Percentiles rank a stretch among this genome's conserved stretches.
Conservation (phyloP, 2,797 vertebrate species). For the Sphenodon punctatus region DNA sequence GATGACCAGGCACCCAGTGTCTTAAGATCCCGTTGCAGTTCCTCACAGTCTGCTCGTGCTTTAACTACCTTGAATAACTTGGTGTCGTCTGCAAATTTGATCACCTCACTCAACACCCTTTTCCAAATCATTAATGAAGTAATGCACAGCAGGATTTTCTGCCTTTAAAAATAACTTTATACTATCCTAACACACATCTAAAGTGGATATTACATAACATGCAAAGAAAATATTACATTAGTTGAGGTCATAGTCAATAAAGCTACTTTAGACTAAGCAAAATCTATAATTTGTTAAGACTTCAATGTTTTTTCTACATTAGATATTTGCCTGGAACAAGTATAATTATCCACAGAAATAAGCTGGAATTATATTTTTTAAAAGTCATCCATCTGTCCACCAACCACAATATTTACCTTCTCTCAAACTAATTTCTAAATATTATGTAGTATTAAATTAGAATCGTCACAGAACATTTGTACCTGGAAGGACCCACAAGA, state of each 20-base stretch:
- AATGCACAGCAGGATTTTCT: not conserved
- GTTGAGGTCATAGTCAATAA: not conserved
- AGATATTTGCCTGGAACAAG: not conserved
- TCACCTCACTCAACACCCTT: too few species aligned
- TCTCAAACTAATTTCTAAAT: not conserved
- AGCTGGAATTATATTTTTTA: not conserved
- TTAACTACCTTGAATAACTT: too few species aligned
- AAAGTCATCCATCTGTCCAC: not conserved
- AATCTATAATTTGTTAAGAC: too few species aligned
- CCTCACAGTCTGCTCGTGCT: too few species aligned
- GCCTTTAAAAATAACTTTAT: not conserved
- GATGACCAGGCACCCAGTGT: too few species aligned
- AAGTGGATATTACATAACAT: not conserved
- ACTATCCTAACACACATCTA: not conserved
- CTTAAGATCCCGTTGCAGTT: too few species aligned
- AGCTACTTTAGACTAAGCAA: not conserved
- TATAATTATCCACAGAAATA: not conserved
- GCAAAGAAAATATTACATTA: not conserved
- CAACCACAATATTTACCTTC: not conserved
- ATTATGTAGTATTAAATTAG: not conserved
- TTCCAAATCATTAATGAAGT: too few species aligned
- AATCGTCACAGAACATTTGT: slow-evolving; percentile 58
- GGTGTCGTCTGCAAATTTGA: too few species aligned
- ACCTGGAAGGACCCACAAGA: slow-evolving; percentile 94
- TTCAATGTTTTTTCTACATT: not conserved